A percentile compares a stretch with the other conserved stretches of the same genome.
Evolutionary conservation across 2,113 vertebrate species (phyloP).

Genomic region (Malurus melanocephalus): DNA sequence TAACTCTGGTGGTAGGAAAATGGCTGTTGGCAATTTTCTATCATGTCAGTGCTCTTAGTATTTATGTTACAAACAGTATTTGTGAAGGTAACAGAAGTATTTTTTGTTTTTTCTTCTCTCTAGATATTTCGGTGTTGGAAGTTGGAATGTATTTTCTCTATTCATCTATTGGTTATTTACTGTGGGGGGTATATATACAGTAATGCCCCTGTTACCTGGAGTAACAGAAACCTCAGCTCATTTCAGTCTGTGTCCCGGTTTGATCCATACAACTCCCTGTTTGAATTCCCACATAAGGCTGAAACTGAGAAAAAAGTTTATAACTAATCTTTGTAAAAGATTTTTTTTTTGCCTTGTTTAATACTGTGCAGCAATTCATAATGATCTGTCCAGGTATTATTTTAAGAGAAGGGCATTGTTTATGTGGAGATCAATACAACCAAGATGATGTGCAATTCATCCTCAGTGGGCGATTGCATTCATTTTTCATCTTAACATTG

Average conservation of each 20-base stretch:
- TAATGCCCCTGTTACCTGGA: neutral
- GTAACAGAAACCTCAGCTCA: neutral
- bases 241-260: neutral
- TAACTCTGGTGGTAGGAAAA: conserved; percentile 69
- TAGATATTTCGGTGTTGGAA: neutral
- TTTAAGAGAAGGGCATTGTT: conserved; percentile 34
- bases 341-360: neutral
- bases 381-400: conserved; percentile 19
- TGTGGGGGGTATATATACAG: neutral
- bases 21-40: conserved; percentile 68
- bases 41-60: conserved; percentile 50
- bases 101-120: neutral
- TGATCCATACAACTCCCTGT: neutral
- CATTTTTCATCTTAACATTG: conserved; percentile 55
- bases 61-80: conserved; percentile 48
- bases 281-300: neutral
- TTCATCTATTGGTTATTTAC: neutral
- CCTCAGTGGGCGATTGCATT: neutral
- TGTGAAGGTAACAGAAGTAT: conserved; percentile 36
- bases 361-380: conserved; percentile 32
- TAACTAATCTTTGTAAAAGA: conserved; percentile 5
- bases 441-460: conserved; percentile 41
- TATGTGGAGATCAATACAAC: conserved; percentile 23
- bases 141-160: conserved; percentile 18
- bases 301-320: neutral